Percentiles rank a stretch among this genome's conserved stretches.
phyloP scores from a whole-genome alignment of 1,140 invertebrate genomes.

The Idris sp. region DNA sequence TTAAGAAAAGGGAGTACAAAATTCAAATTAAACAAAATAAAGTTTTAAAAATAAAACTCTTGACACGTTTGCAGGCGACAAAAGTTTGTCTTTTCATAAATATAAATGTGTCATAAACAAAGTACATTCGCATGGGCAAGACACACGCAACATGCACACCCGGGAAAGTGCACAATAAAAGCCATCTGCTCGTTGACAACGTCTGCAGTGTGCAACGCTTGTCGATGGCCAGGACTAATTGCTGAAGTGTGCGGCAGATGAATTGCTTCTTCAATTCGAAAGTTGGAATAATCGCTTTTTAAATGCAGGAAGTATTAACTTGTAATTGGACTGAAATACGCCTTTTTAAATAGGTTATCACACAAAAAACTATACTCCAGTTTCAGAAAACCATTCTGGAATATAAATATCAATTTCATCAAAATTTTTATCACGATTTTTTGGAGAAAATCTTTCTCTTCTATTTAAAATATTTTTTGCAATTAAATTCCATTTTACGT shows the following conservation, averaged over 20 bases:
- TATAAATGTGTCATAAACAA: constrained; percentile 39
- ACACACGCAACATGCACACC: constrained; percentile 34
- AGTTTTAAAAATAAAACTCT: no score
- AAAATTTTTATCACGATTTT: no score
- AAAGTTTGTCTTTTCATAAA: no score
- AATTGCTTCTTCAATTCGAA: constrained; percentile 48
- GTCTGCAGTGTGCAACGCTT: constrained; percentile 21
- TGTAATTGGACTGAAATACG: constrained; percentile 9
- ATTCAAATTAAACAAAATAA: no score
- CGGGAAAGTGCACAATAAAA: constrained; percentile 41
- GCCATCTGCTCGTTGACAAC: constrained; percentile 59
- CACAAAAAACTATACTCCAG: constrained; percentile 2
- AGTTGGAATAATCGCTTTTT: constrained; percentile 42
- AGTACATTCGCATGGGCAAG: constrained; percentile 30
- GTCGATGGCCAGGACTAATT: constrained; percentile 65
- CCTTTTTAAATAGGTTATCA: constrained; percentile 10
- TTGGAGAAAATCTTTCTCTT: no score
- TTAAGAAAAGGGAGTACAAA: no score
- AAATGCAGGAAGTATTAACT: constrained; percentile 33
- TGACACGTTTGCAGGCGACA: no score
- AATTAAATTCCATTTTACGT: no score
- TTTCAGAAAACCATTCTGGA: no score
- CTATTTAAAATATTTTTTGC: no score
- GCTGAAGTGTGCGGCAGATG: constrained; percentile 62
- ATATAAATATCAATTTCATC: no score